Conservation (phyloP, 2,113 vertebrate genomes). For the Halichoeres trimaculatus region DNA sequence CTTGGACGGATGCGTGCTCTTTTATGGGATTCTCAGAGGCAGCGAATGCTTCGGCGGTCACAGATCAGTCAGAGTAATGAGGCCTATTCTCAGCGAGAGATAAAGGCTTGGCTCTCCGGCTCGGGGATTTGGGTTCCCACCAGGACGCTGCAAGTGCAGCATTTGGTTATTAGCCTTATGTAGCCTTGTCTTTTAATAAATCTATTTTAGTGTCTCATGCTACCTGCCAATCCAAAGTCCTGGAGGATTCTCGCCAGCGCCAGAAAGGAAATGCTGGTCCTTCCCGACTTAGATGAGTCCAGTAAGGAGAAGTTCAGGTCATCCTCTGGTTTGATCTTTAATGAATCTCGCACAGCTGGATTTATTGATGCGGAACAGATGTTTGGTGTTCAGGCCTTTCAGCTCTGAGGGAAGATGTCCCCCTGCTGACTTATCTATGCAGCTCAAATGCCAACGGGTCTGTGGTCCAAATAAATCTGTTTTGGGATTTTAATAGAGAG, state of each 20-base stretch:
- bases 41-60: slow-evolving; percentile 20
- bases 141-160: slow-evolving; percentile 29
- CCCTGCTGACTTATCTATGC: slow-evolving; percentile 21
- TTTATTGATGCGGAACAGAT: slow-evolving; percentile 55
- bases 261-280: slow-evolving; percentile 37
- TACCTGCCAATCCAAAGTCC: slow-evolving; percentile 17
- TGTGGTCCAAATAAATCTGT: slow-evolving; percentile 18
- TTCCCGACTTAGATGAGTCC: slow-evolving; percentile 32
- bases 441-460: slow-evolving; percentile 48
- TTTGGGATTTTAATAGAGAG: slow-evolving; percentile 11
- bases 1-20: slow-evolving; percentile 27
- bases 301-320: slow-evolving; percentile 17
- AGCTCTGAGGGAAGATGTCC: slow-evolving; percentile 13
- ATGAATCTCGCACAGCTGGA: slow-evolving; percentile 29
- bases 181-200: slow-evolving; percentile 42
- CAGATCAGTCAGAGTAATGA: slow-evolving; percentile 63
- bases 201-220: slow-evolving; percentile 39
- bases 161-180: slow-evolving; percentile 33
- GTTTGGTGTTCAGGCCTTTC: slow-evolving; percentile 39
- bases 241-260: slow-evolving; percentile 5
- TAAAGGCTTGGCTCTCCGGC: slow-evolving; percentile 44
- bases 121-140: slow-evolving; percentile 46
- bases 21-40: slow-evolving; percentile 29
- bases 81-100: slow-evolving; percentile 44
- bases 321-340: slow-evolving; percentile 41